These are phyloP conservation scores for Poeciliopsis gracilis DNA, from an alignment of 2,797 vertebrate species.

Conservation along the genomic window DNA sequence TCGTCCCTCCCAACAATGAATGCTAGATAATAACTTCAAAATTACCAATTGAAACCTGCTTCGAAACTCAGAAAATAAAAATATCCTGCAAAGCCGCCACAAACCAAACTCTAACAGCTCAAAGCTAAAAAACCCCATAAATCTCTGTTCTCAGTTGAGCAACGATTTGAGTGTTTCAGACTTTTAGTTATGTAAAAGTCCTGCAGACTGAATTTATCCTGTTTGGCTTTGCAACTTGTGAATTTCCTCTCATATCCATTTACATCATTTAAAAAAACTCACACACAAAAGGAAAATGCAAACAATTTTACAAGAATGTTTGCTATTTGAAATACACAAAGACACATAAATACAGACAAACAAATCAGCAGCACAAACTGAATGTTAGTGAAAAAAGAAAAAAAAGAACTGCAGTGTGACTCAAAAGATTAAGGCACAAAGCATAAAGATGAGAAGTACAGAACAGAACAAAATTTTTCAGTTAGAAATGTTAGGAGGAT, in stretches of 20 bases:
- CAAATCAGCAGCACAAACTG: slow-evolving; percentile 2
- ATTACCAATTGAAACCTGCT: not conserved
- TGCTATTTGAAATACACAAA: not conserved
- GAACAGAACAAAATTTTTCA: slow-evolving; percentile 13
- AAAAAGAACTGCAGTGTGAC: slow-evolving; percentile 19
- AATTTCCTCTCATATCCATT: not conserved
- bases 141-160: not conserved
- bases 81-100: not conserved
- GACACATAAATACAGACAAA: no score
- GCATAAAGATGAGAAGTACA: slow-evolving; percentile 27
- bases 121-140: not conserved
- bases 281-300: not conserved
- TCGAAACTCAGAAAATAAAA: not conserved
- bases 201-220: not conserved
- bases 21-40: not conserved
- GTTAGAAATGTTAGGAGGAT: slow-evolving; percentile 45
- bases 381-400: not conserved
- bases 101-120: not conserved
- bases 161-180: not conserved
- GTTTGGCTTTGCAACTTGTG: not conserved
- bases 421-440: slow-evolving; percentile 63
- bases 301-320: not conserved
- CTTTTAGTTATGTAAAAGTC: slow-evolving; percentile 3
- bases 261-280: not conserved
- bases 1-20: not conserved